Evolutionary conservation across 2,888 invertebrate species (phyloP).

Genomic region (Latrodectus hesperus): DNA sequence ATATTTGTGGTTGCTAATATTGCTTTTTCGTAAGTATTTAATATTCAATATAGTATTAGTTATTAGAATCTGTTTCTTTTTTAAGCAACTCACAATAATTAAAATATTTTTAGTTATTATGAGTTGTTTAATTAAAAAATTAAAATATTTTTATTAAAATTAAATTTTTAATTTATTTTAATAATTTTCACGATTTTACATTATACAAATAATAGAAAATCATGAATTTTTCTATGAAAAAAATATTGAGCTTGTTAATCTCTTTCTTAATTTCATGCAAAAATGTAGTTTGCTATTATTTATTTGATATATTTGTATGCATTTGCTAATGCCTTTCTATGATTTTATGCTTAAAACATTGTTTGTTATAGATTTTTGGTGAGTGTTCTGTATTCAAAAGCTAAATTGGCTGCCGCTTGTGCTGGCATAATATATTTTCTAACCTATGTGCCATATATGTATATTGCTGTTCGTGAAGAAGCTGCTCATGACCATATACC

Average conservation of each 20-base stretch:
- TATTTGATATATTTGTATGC: background rate
- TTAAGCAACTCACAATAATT: background rate
- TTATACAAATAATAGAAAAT: no score
- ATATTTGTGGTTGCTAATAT: slow-evolving; percentile 71
- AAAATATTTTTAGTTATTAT: no score
- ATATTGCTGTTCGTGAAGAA: slow-evolving; percentile 75
- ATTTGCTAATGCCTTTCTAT: background rate
- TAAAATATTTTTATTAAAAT: no score
- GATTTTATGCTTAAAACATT: background rate
- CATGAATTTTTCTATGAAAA: no score
- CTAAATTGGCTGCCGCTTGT: slow-evolving; percentile 79
- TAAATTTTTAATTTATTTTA: no score
- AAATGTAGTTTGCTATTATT: no score
- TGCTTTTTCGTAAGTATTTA: slow-evolving; percentile 74
- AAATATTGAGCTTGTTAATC: no score
- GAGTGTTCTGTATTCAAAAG: slow-evolving; percentile 79
- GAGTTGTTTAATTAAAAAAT: no score
- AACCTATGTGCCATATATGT: slow-evolving; percentile 76
- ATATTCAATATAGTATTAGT: background rate
- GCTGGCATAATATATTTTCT: slow-evolving; percentile 77
- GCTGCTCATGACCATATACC: slow-evolving; percentile 71
- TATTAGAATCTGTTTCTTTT: background rate
- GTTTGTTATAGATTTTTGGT: slow-evolving; percentile 76
- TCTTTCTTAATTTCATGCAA: no score
- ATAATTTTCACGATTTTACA: no score